Base-by-base conservation (phyloP, 2,888 invertebrate species). In the Metacarcinus magister region DNA sequence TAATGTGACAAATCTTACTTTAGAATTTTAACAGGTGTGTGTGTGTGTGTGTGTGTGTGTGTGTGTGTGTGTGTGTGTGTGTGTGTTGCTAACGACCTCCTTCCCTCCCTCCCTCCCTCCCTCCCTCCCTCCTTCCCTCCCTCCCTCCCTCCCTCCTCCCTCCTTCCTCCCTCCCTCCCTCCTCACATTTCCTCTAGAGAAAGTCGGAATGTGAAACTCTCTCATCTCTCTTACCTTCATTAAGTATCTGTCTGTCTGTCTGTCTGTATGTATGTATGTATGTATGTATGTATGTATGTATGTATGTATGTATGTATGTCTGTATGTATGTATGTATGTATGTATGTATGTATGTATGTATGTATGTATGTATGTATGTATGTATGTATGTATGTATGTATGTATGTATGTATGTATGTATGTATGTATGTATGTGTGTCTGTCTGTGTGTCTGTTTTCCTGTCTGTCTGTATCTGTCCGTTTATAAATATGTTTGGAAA, bases 261-360 rank as follows among this genome's bases (percentile, higher is more conserved):
- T 44, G 43, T 89, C 89, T 39, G 0, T 39, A 2, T 39, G 39
- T 39, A 2, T 39, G 39, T 39, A 0, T 39, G 39, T 67, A 0
- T 67, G 67, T 67, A 5, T 67, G 67, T 67, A 5, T 67, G 67
- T 67, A 5, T 67, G 5, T 0, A 5, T 67, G n/a, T 16, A 5
- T 67, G 67, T 23, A 0, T 43, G 89, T 91, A 5, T 90, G 39
- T 39, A 28, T 28, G n/a, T 10, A 28, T 10, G 13, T 23, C 7
- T 91, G 3, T 91, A 91, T 91, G 19, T 91, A 44, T 91, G 8
- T 91, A 91, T 91, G 3, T 91, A 91, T 91, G 8, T 44, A 89
- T 89, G 8, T 32, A 89, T 89, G 8, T 89, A 89, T 16, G 5
- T 48, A 48, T 48, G 7, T 48, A 48, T 48, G 7, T n/a, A n/a